These are phyloP conservation scores for Stenodema calcarata DNA, from an alignment of 2,888 invertebrate genomes.

Conservation along the genomic window DNA sequence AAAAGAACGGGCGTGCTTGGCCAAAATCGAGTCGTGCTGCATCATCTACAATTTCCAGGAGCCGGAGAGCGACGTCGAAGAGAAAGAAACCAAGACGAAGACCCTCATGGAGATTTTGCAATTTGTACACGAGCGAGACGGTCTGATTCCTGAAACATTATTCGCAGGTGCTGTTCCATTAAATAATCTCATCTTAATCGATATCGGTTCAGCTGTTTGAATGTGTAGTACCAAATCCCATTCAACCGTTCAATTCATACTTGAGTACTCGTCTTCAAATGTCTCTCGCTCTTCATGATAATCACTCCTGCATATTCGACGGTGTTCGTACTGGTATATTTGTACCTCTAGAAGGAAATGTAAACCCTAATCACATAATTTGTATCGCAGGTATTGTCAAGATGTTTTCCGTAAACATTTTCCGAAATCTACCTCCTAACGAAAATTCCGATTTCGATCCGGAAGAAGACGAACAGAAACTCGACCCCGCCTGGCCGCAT, in stretches of 20 bases:
- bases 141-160: neutral
- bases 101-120: constrained; percentile 8
- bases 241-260: too few species aligned
- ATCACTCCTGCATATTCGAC: too few species aligned
- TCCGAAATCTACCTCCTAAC: constrained; percentile 83
- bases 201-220: too few species aligned
- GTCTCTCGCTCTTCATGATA: too few species aligned
- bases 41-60: neutral
- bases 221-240: too few species aligned
- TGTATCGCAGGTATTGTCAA: constrained; percentile 17
- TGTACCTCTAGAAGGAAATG: too few species aligned
- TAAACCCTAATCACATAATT: neutral
- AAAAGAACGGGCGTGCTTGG: neutral
- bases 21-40: neutral
- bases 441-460: constrained; percentile 80
- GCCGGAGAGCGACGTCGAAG: neutral
- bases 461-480: constrained; percentile 93
- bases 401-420: constrained; percentile 73
- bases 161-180: neutral
- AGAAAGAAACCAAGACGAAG: neutral
- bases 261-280: too few species aligned
- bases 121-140: constrained; percentile 9
- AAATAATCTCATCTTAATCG: too few species aligned
- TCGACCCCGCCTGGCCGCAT: constrained; percentile 95
- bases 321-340: too few species aligned